phyloP scores from a whole-genome alignment of 92 coral and sea anemone genomes.

The Plumapathes pennacea region DNA sequence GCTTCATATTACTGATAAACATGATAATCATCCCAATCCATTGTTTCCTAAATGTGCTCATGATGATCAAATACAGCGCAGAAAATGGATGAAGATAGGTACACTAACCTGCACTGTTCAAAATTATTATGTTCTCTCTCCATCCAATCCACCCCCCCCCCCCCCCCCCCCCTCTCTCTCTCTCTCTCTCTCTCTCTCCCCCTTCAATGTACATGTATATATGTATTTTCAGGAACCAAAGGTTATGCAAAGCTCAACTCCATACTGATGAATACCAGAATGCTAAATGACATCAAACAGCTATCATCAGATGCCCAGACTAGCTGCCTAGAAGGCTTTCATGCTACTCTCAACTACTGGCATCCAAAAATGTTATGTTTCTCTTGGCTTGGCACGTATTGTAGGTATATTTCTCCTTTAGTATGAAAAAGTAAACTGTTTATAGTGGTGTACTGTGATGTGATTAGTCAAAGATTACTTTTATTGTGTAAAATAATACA shows the following conservation, averaged over 20 bases:
- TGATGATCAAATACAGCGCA: no score
- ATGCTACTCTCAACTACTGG: constrained; percentile 46
- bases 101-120: no score
- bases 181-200: no score
- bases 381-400: constrained; percentile 53
- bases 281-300: constrained; percentile 44
- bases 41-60: no score
- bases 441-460: not conserved
- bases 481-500: not conserved
- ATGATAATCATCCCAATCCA: constrained; percentile 50
- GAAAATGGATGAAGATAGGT: no score
- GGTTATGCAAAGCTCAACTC: constrained; percentile 38
- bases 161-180: no score
- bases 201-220: not conserved
- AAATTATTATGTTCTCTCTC: no score
- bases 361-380: constrained; percentile 48
- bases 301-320: constrained; percentile 51
- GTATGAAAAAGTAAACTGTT: not conserved
- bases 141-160: no score
- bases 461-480: not conserved
- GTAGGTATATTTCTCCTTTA: constrained; percentile 32
- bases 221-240: constrained; percentile 26
- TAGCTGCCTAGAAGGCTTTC: constrained; percentile 61
- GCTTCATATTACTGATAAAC: constrained; percentile 61
- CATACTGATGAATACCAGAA: constrained; percentile 25